Evolutionary conservation across 2,113 vertebrate genomes (phyloP).

Genomic region (Silurus glanis): DNA sequence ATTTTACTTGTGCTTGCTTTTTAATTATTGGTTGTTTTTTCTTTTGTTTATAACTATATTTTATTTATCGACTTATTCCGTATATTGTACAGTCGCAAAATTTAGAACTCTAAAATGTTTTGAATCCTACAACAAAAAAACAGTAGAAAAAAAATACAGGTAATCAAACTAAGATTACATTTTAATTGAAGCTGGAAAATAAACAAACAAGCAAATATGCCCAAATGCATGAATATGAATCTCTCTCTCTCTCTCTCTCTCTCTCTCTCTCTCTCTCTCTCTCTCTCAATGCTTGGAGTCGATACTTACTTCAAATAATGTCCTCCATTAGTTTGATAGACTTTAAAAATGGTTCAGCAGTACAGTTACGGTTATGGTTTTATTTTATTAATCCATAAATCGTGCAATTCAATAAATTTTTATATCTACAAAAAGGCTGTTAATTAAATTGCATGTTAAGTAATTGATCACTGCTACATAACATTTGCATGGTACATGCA

Average conservation of each 20-base stretch:
- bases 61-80: background rate
- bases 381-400: constrained; percentile 25
- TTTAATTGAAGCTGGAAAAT: background rate
- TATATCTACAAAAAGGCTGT: constrained; percentile 1
- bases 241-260: background rate
- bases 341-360: background rate
- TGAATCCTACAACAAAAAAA: background rate
- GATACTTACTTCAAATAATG: background rate
- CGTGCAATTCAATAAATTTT: background rate
- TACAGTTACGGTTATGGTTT: background rate
- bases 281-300: background rate
- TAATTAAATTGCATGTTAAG: constrained; percentile 20
- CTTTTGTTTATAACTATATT: background rate
- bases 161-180: background rate
- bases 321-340: constrained; percentile 15
- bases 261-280: constrained; percentile 1
- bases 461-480: background rate
- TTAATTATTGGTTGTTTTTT: background rate
- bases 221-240: background rate
- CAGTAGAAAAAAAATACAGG: background rate
- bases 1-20: background rate
- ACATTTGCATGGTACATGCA: background rate
- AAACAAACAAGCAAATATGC: background rate
- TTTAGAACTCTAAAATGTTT: background rate
- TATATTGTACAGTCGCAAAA: background rate